Evolutionary conservation across 2,797 vertebrate species (phyloP).

Genomic region (Pyrocephalus nanus): DNA sequence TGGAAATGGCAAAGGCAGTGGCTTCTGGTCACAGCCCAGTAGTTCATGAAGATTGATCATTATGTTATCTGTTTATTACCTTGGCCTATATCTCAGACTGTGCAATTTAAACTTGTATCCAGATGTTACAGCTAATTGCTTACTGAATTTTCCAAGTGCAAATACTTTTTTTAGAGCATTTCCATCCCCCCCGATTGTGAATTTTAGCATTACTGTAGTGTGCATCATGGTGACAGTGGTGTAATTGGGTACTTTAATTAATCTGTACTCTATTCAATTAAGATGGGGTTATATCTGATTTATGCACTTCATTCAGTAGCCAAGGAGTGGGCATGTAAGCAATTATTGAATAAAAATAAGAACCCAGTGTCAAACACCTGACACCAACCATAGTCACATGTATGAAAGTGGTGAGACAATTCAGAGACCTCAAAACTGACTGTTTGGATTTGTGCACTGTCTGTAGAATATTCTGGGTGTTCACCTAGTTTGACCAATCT

Average conservation of each 20-base stretch:
- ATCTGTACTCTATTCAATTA: background rate
- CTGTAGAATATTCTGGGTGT: background rate
- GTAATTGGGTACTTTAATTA: background rate
- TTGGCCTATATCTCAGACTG: background rate
- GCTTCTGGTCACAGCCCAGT: background rate
- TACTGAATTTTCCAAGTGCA: background rate
- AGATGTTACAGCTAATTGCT: background rate
- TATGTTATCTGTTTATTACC: background rate
- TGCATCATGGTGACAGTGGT: fast-evolving
- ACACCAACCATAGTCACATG: background rate
- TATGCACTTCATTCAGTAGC: background rate
- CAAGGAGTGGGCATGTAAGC: background rate
- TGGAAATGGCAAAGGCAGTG: background rate
- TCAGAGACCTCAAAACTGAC: background rate
- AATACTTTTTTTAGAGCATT: background rate
- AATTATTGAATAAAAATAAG: background rate
- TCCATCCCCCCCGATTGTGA: background rate
- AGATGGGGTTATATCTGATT: background rate
- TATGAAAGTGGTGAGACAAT: background rate
- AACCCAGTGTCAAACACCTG: background rate
- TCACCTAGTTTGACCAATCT: background rate
- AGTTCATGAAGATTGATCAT: background rate
- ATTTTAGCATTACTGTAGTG: background rate
- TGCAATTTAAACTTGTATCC: background rate
- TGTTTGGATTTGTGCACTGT: background rate